These are phyloP conservation scores for Andricus grossulariae DNA, from an alignment of 1,140 invertebrate genomes.

Conservation along the genomic window DNA sequence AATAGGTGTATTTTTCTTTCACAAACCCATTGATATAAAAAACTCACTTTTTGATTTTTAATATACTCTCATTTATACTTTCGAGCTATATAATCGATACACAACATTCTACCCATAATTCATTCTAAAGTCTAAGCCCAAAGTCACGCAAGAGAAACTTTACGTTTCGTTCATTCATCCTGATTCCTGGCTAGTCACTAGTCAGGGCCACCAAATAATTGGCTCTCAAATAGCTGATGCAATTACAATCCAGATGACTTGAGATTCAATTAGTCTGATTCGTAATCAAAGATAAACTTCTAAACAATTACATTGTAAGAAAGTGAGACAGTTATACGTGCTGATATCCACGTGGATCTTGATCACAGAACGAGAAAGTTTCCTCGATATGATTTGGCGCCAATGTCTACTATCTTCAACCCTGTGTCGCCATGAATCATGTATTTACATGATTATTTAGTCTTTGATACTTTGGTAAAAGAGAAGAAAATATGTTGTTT, in stretches of 20 bases:
- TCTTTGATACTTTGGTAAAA: background rate
- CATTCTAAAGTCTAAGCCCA: background rate
- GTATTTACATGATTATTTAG: background rate
- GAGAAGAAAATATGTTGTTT: background rate
- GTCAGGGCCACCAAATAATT: constrained; percentile 6
- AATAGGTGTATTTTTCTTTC: no score
- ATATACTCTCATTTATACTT: no score
- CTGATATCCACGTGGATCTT: background rate
- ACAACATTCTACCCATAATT: no score
- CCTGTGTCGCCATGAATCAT: background rate
- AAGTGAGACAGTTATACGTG: background rate
- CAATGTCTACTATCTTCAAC: background rate
- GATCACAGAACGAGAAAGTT: background rate
- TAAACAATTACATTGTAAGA: no score
- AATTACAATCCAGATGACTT: background rate
- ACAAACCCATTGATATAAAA: no score
- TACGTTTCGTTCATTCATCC: constrained; percentile 25
- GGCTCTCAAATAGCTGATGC: background rate
- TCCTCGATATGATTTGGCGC: background rate
- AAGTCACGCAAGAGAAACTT: constrained; percentile 15
- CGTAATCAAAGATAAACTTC: background rate
- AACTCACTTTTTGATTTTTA: no score
- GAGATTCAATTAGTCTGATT: background rate
- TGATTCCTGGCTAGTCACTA: background rate
- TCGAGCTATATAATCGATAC: no score